Evolutionary conservation across 2,888 invertebrate species (phyloP).

Genomic region (Sphinx pinastri): DNA sequence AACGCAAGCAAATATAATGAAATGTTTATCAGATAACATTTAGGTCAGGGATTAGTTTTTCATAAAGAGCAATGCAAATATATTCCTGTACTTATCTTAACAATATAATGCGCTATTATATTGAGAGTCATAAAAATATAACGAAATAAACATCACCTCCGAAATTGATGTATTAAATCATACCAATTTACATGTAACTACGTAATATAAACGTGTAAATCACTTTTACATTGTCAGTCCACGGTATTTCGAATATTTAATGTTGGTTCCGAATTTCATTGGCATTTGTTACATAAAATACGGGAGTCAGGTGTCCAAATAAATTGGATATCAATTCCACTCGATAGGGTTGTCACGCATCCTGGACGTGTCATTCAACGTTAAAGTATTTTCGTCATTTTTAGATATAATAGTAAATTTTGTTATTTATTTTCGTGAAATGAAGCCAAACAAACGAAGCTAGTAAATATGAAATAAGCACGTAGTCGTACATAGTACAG

Average conservation of each 20-base stretch:
- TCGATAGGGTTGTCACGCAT: slow-evolving; percentile 18
- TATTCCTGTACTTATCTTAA: background rate
- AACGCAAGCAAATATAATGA: background rate
- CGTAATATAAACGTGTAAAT: background rate
- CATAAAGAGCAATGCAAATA: background rate
- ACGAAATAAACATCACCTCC: no score
- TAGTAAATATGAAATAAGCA: no score
- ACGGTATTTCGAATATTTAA: background rate
- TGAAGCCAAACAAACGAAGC: no score
- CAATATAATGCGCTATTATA: no score
- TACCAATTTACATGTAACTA: background rate
- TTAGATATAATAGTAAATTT: background rate
- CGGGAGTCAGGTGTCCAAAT: slow-evolving; percentile 47
- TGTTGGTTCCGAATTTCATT: slow-evolving; percentile 3
- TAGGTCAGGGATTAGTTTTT: background rate
- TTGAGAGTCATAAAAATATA: no score
- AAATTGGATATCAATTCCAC: slow-evolving; percentile 50
- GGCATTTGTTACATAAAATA: slow-evolving; percentile 12
- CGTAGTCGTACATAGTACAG: no score
- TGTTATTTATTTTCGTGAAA: no score
- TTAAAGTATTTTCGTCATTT: background rate
- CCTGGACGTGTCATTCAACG: background rate
- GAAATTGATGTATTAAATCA: background rate
- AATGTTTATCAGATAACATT: background rate
- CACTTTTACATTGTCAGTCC: background rate